Evolutionary conservation across 2,797 vertebrate genomes (phyloP), one percentile per base, ranked within the genome.

Genomic region (Leptodactylus fallax): DNA sequence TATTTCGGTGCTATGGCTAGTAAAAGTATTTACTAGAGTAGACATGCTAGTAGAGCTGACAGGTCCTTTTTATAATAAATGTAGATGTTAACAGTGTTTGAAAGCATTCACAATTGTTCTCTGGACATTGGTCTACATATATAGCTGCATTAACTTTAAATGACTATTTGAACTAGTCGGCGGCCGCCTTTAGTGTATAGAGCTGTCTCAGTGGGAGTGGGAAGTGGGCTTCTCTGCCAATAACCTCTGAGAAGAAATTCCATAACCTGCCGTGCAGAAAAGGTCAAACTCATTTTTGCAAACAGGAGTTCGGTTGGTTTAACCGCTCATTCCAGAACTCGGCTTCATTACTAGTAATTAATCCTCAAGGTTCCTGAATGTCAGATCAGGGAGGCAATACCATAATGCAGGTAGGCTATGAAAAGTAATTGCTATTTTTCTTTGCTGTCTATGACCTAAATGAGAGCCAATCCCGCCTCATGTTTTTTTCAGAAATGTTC

Each of bases 241-340:
- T 89, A 77, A 45, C 90, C 90, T 88, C 65, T 56, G 82, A 67
- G 79, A 79, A 90, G 90, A 85, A 90, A 92, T 88, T 90, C 90
- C 88, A 89, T 82, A 92, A 25, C 87, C 88, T 3, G 7, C 55
- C 7, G 76, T 79, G 90, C 83, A 87, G 79, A 87, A 94, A 93
- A 94, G 92, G 93, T 93, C 92, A 94, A 90, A 91, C 88, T 91
- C 90, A 91, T 93, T 91, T 93, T 91, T 92, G 90, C 90, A 82
- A 76, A 58, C 77, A 90, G 89, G 90, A 92, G 90, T 78, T 90
- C 87, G 79, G 91, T 91, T 93, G 80, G 91, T 91, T 93, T 92
- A 93, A 93, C 90, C 36, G 67, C 9, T 83, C 19, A 6, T 89
- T 90, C 90, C 87, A 90, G 89, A 92, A 92, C 67, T 88, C 85